Percentiles rank a stretch among this genome's conserved stretches.
phyloP scores from a whole-genome alignment of 2,888 invertebrate genomes.

The Harmothoe impar region DNA sequence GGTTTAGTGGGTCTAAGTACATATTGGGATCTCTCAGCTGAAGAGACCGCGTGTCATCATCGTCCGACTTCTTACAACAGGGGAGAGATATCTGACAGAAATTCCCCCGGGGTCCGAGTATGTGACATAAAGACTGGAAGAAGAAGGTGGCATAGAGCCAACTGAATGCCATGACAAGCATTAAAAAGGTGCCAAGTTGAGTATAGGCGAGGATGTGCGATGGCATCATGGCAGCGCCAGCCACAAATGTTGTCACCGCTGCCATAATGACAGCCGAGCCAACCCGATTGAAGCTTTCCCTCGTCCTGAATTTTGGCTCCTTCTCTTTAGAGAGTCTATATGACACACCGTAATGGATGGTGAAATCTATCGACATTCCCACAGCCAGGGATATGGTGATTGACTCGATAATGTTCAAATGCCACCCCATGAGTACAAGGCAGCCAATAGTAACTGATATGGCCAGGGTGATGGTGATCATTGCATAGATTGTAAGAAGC shows the following conservation, averaged over 20 bases:
- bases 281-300: slow-evolving; percentile 84
- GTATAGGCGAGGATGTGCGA: slow-evolving; percentile 93
- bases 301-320: slow-evolving; percentile 58
- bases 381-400: slow-evolving; percentile 94
- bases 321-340: slow-evolving; percentile 84
- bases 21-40: not conserved
- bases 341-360: slow-evolving; percentile 93
- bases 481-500: slow-evolving; percentile 91
- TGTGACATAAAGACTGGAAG: slow-evolving; percentile 86
- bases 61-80: not conserved
- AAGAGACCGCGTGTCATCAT: not conserved
- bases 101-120: slow-evolving; percentile 87
- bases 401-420: slow-evolving; percentile 94
- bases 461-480: slow-evolving; percentile 91
- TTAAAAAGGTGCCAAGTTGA: slow-evolving; percentile 93
- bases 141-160: slow-evolving; percentile 86
- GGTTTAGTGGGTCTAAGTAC: not conserved
- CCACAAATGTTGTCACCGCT: slow-evolving; percentile 92
- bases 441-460: slow-evolving; percentile 91
- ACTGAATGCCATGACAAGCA: slow-evolving; percentile 92
- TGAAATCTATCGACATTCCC: slow-evolving; percentile 95
- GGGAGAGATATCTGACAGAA: slow-evolving; percentile 71
- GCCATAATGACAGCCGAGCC: slow-evolving; percentile 93
- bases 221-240: slow-evolving; percentile 92
- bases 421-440: slow-evolving; percentile 88